Base-by-base conservation (phyloP, 2,888 invertebrate genomes). In the Lasioglossum calceatum region DNA sequence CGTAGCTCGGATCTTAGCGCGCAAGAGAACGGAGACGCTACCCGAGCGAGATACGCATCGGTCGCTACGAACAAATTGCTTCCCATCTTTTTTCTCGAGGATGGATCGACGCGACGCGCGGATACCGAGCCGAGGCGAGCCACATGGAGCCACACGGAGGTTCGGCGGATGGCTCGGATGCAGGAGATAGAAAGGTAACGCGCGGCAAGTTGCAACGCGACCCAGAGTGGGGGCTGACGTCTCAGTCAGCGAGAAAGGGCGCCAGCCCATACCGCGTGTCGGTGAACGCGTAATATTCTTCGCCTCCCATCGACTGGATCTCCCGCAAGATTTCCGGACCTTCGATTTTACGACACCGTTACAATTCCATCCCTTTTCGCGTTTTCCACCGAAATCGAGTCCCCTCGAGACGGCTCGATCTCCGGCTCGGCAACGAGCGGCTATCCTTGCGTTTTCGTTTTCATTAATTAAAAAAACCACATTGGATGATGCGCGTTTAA, bases 21-120 rank as follows among this genome's bases (percentile, higher is more conserved):
- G 4, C 12, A 58, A 58, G 58, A 58, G 8, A 92, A 90, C 12
- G n/a, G n/a, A n/a, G 50, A 32, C 58, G 47, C 42, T 23, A 14
- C 42, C 27, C 50, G 67, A 12, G 90, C 89, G 91, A 93, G 93
- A 93, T 94, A 93, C 93, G 92, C 92, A 93, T 94, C 92, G 92
- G 84, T 89, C 91, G 91, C 92, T 88, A 90, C 86, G 92, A 93
- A 94, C 94, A 94, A 94, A 94, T 94, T 93, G 93, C 92, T 90
- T 90, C 88, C 89, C 89, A 92, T 91, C 91, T 85, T 14, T 84
- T 87, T 81, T 27, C 42, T 16, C 82, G 87, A 82, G 79, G 79
- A 86, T 50, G 70, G 42, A 70, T 39, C 39, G 42, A n/a, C 70
- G n/a, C 42, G 87, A 86, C 32, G 27, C 89, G 12, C n/a, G n/a